Evolutionary conservation across 2,888 invertebrate species (phyloP).

Genomic region (Monoplex corrugatus): DNA sequence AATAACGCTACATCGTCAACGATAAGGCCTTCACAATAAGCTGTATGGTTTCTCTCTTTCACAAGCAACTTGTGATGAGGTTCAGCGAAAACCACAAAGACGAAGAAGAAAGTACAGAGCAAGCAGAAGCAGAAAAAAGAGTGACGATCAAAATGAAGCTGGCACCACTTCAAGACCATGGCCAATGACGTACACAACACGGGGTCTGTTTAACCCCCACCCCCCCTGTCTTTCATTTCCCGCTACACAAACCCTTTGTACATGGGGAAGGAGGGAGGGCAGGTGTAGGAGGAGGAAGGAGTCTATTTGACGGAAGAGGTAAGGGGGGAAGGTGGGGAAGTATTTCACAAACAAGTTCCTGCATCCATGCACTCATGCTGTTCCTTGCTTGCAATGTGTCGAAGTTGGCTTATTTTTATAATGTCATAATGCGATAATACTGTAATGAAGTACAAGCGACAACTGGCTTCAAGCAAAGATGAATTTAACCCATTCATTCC

Average conservation of each 20-base stretch:
- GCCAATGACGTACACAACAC: not conserved
- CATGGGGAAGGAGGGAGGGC: not conserved
- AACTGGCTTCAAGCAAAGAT: too few species aligned
- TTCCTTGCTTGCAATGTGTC: too few species aligned
- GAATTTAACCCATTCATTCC: too few species aligned
- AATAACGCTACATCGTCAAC: too few species aligned
- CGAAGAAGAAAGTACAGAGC: not conserved
- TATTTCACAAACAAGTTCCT: too few species aligned
- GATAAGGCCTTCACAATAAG: not conserved
- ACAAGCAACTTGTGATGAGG: not conserved
- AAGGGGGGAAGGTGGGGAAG: not conserved
- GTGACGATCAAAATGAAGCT: not conserved
- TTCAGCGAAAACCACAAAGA: not conserved
- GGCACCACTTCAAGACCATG: constrained; percentile 20
- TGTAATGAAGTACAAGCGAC: too few species aligned
- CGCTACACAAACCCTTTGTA: not conserved
- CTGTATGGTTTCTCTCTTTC: not conserved
- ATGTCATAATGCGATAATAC: too few species aligned
- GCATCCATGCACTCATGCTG: too few species aligned
- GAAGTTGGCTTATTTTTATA: too few species aligned
- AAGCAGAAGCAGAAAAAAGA: not conserved
- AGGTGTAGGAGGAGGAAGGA: not conserved
- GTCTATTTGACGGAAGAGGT: too few species aligned
- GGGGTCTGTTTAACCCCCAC: not conserved
- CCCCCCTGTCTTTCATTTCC: not conserved